A percentile compares a stretch with the other conserved stretches of the same genome.
phyloP scores from a whole-genome alignment of 1,140 invertebrate genomes.

The Drosophila hydei region DNA sequence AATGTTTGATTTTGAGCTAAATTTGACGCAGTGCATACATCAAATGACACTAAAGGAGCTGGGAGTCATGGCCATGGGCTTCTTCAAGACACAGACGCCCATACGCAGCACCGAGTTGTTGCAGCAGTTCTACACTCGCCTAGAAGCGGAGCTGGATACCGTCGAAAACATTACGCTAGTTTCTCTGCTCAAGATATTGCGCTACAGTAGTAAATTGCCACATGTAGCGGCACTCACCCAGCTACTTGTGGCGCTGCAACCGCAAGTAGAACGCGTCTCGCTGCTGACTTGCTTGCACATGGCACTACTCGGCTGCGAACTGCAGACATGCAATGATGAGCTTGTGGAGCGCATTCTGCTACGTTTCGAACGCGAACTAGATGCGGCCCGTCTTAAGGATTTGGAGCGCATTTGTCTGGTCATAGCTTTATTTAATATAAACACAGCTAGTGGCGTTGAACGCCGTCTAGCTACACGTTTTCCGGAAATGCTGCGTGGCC shows the following conservation, averaged over 20 bases:
- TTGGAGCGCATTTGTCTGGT: slow-evolving; percentile 86
- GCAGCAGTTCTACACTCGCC: slow-evolving; percentile 81
- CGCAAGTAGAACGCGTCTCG: slow-evolving; percentile 84
- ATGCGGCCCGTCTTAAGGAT: slow-evolving; percentile 86
- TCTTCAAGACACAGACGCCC: slow-evolving; percentile 86
- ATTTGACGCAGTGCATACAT: slow-evolving; percentile 82
- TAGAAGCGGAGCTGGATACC: slow-evolving; percentile 73
- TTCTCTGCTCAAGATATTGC: slow-evolving; percentile 85
- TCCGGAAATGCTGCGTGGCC: slow-evolving; percentile 84
- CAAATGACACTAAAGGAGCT: slow-evolving; percentile 85
- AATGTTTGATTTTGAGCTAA: slow-evolving; percentile 86
- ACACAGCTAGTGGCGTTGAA: slow-evolving; percentile 74
- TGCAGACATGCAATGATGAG: slow-evolving; percentile 82
- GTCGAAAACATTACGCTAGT: slow-evolving; percentile 85
- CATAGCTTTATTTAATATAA: slow-evolving; percentile 85
- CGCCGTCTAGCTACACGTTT: slow-evolving; percentile 84
- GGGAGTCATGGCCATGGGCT: slow-evolving; percentile 86
- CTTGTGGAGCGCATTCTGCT: slow-evolving; percentile 78
- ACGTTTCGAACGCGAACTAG: slow-evolving; percentile 76
- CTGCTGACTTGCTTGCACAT: slow-evolving; percentile 85
- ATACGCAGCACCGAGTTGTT: slow-evolving; percentile 84
- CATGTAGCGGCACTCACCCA: slow-evolving; percentile 61
- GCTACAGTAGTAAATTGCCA: slow-evolving; percentile 80
- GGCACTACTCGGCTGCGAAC: slow-evolving; percentile 84
- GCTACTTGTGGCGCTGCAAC: slow-evolving; percentile 71